Evolutionary conservation across 2,113 vertebrate genomes (phyloP), one percentile per base, ranked within the genome.

Genomic region (Thryonomys swinderianus): DNA sequence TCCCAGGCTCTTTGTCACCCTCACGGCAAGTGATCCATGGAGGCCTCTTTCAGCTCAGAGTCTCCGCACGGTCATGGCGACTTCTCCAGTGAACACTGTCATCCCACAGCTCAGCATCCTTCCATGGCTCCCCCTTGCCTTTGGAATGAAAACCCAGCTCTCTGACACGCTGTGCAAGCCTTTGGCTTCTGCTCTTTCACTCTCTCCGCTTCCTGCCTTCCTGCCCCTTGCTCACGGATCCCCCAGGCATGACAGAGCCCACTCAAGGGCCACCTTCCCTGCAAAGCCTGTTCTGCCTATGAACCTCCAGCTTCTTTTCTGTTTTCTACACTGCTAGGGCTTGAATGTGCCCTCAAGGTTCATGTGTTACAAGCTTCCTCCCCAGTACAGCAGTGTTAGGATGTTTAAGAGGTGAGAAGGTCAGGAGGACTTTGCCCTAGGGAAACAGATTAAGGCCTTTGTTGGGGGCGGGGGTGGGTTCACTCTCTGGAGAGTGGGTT

Each of bases 51-150:
- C 55, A 78, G 32, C 48, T 27, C 10, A 5, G 17, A 20, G 64
- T 42, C 27, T 67, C 34, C 13, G 3, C 48, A 23, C 1, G 37
- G 61, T 2, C 30, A 42, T 32, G 21, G 30, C 62, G 12, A 73
- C 87, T 23, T 59, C 45, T 34, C 62, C 48, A 51, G 1, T 3
- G 27, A 48, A 61, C 8, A 13, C 0, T 42, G 51, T 27, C 21
- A 21, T 16, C 25, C 71, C 13, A 57, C 12, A 51, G n/a, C 55
- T 34, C 25, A 4, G 69, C 53, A 55, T 27, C 42, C 82, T 84
- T 18, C 90, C 3, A 57, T 0, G 42, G 34, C 21, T 55, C 14
- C 25, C 40, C 0, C 0, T 0, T 17, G 34, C 48, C 78, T 85
- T 80, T 7, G 17, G 62, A 48, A 37, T 1, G 30, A 66, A 48